These are phyloP conservation scores for Alligator mississippiensis DNA, from an alignment of 2,113 vertebrate genomes.

Conservation along the genomic window DNA sequence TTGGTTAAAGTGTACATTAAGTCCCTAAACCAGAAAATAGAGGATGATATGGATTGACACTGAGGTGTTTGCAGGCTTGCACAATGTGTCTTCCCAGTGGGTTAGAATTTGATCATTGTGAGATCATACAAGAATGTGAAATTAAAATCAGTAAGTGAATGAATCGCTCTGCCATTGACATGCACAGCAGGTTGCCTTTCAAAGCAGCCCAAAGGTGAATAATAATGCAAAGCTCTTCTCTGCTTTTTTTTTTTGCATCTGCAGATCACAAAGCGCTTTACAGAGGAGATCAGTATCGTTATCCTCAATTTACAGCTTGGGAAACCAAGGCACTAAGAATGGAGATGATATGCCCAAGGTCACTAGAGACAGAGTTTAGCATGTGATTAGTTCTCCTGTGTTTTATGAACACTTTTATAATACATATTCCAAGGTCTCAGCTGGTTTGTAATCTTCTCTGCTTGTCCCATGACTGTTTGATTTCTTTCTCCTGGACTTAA, in stretches of 20 bases:
- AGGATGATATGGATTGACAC: neutral
- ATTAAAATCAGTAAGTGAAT: too few species aligned
- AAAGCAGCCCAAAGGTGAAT: neutral
- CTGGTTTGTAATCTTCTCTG: fast-evolving
- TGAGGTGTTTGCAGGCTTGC: neutral
- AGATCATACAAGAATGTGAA: too few species aligned
- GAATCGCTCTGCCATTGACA: too few species aligned
- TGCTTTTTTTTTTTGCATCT: neutral
- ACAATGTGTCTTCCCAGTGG: neutral
- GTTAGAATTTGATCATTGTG: too few species aligned
- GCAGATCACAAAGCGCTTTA: neutral
- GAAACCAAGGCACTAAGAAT: neutral
- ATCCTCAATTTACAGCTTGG: neutral
- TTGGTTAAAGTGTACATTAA: neutral
- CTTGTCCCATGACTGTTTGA: neutral
- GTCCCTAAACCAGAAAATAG: neutral
- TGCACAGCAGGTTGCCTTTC: neutral
- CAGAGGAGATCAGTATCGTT: neutral
- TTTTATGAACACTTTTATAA: neutral
- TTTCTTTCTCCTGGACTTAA: neutral
- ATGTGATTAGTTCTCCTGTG: too few species aligned
- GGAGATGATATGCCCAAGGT: fast-evolving
- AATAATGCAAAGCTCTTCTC: fast-evolving
- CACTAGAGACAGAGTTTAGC: neutral
- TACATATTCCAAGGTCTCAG: fast-evolving